These are phyloP conservation scores for Platygyra sinensis DNA, from an alignment of 64 coral and sea anemone species.

Conservation along the genomic window DNA sequence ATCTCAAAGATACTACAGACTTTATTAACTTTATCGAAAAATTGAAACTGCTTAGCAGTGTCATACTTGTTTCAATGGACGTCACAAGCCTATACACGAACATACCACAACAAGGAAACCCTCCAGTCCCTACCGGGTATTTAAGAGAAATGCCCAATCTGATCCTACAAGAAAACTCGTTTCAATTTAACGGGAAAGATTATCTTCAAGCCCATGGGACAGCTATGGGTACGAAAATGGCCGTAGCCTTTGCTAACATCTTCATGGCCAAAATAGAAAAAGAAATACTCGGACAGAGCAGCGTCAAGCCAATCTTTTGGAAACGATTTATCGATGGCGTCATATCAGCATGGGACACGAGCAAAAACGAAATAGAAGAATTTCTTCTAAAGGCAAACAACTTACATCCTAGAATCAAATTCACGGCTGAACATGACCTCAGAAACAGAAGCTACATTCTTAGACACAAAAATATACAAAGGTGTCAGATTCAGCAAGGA, in stretches of 20 bases:
- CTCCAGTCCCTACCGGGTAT: neutral
- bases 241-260: neutral
- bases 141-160: neutral
- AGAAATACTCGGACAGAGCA: neutral
- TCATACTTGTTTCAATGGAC: neutral
- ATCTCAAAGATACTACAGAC: conserved; percentile 1
- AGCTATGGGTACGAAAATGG: conserved; percentile 29
- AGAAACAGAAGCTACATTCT: neutral
- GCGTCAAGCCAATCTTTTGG: neutral
- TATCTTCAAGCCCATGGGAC: conserved; percentile 7
- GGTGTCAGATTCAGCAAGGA: conserved; percentile 2
- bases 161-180: conserved; percentile 10
- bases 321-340: conserved; percentile 6
- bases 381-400: neutral
- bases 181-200: conserved; percentile 4
- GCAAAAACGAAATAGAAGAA: neutral
- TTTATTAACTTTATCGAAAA: conserved; percentile 4
- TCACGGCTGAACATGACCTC: neutral
- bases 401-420: neutral
- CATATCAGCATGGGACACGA: neutral
- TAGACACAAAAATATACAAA: conserved; percentile 20
- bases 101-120: neutral
- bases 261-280: conserved; percentile 21
- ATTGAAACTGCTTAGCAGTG: neutral
- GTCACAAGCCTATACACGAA: neutral